Evolutionary conservation across 2,797 vertebrate species (phyloP).

Genomic region (Cryptoblepharus egeriae): DNA sequence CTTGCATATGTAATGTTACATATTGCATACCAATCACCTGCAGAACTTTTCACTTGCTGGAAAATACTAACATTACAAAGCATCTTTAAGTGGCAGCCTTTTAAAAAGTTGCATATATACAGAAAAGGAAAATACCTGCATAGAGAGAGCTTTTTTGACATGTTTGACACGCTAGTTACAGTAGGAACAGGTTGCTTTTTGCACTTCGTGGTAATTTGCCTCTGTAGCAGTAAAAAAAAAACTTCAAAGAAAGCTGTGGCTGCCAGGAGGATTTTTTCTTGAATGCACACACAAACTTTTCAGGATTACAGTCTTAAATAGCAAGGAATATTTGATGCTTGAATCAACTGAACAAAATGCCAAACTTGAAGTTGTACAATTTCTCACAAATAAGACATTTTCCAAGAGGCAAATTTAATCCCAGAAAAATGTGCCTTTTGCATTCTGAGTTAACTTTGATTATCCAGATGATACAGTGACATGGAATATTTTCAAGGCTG

Average conservation of each 20-base stretch:
- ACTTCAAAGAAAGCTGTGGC: neutral
- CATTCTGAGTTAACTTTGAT: neutral
- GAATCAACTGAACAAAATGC: neutral
- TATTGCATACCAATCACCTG: neutral
- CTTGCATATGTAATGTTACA: too few species aligned
- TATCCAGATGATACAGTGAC: neutral
- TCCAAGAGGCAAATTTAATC: neutral
- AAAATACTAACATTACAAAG: neutral
- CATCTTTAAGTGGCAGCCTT: neutral
- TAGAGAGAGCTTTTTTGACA: neutral
- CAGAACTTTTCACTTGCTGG: neutral
- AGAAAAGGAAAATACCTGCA: neutral
- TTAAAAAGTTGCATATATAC: neutral
- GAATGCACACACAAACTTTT: neutral
- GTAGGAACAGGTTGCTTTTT: neutral
- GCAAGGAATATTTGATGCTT: neutral
- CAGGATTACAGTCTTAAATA: neutral
- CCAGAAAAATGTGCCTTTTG: neutral
- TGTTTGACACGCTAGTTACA: neutral
- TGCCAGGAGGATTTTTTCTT: conserved; percentile 2
- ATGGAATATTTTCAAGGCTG: neutral
- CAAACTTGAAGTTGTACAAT: neutral
- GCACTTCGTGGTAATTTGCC: neutral
- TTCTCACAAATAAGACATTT: neutral
- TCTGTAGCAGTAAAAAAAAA: neutral